Evolutionary conservation across 2,113 vertebrate genomes (phyloP).

Genomic region (Lonchura striata): DNA sequence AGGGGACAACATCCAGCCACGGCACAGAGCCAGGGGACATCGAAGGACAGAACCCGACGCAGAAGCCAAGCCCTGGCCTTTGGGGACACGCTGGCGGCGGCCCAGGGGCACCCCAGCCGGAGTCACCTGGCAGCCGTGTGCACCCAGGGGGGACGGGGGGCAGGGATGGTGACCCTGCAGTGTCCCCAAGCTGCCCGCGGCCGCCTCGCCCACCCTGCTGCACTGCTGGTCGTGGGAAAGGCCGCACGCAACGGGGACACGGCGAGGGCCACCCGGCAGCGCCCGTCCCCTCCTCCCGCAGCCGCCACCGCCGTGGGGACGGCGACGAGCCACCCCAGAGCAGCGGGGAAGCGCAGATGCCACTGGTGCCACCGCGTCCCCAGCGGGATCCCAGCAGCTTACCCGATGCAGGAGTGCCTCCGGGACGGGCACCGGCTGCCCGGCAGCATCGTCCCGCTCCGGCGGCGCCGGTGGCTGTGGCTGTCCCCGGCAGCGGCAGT

Average conservation of each 20-base stretch:
- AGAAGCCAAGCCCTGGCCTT: background rate
- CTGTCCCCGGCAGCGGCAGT: background rate
- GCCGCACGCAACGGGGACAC: accelerated
- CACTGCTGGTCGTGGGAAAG: conserved; percentile 19
- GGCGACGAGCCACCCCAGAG: background rate
- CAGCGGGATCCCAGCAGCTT: too few species aligned
- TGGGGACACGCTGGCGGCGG: background rate
- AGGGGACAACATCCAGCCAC: background rate
- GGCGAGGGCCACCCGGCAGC: background rate
- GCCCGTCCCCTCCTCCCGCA: background rate
- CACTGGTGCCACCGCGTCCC: accelerated
- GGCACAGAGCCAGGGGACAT: background rate
- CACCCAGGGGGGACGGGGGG: background rate
- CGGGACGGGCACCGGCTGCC: conserved; percentile 72
- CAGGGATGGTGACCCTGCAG: accelerated
- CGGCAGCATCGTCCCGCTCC: conserved; percentile 65
- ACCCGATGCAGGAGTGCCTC: conserved; percentile 82
- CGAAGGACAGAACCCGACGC: background rate
- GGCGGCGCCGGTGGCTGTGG: background rate
- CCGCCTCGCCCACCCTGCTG: background rate
- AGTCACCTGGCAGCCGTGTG: background rate
- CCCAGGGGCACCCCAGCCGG: background rate
- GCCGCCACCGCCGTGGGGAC: too few species aligned
- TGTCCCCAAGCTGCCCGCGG: background rate
- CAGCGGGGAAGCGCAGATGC: accelerated